Evolutionary conservation across 2,888 invertebrate species (phyloP), one percentile per base, ranked within the genome.

Genomic region (Mythimna ferrago): DNA sequence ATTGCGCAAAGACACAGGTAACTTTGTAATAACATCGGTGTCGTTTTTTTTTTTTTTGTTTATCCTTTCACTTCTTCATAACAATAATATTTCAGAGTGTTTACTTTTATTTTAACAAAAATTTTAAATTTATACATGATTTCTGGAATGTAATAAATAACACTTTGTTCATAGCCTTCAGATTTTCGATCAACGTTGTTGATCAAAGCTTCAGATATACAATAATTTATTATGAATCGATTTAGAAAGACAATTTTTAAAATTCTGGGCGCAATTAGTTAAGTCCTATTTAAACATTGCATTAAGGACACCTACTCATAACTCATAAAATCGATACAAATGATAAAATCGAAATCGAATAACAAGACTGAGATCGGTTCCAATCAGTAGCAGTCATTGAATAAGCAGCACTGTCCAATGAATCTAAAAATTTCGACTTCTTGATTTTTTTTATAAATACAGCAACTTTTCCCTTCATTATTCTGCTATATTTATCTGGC

Each of bases 1-100:
- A 85, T 85, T 87, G 79, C 73, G 81, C 82, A 83, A 82, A 19
- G 57, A 74, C 48, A 83, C 78, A 84, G 87, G 84, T 89, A 85
- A 86, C 83, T 68, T 11, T 72, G 68, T 74, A 70, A 68, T 72
- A 51, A 48, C 19, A 61, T 76, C 62, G 7, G 44, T 44, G 64
- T 63, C 5, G 16, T 51, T 58, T 38, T 38, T 76, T 65, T 65
- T 21, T 19, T 65, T 26, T 21, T 16, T 66, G 2, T 41, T 54
- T 11, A 14, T 35, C 16, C 35, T 9, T 26, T 38, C 19, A 26
- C 1, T 48, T 38, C 11, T 32, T 9, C 0, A 2, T 57, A 60
- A 74, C 11, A 38, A 53, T 38, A 68, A 38, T 14, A 53, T 58
- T 51, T 53, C 19, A 73, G 41, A 32, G 7, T 1, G 44, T 21